These are phyloP conservation scores for Hartigia nigra DNA, from an alignment of 2,888 invertebrate species.

Conservation along the genomic window DNA sequence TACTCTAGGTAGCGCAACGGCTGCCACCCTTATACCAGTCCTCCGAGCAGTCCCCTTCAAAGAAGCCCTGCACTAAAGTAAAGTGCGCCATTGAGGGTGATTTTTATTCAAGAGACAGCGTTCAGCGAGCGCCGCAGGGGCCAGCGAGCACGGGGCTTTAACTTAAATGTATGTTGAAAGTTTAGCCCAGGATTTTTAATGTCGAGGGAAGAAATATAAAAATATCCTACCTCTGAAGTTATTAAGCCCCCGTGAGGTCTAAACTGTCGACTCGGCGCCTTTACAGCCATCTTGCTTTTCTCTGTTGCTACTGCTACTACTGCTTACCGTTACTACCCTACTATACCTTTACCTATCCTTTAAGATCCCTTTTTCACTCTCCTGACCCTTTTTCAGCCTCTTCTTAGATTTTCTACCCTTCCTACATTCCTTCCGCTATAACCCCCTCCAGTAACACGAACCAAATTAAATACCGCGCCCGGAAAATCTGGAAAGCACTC, in stretches of 20 bases:
- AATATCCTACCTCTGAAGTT: constrained; percentile 51
- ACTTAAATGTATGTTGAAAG: constrained; percentile 62
- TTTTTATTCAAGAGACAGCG: constrained; percentile 65
- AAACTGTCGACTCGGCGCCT: constrained; percentile 38
- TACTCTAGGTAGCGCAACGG: not conserved
- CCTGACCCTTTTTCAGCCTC: constrained; percentile 12
- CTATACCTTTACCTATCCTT: constrained; percentile 24
- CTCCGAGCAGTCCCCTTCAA: constrained; percentile 29
- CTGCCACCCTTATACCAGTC: constrained; percentile 1
- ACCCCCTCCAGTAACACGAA: constrained; percentile 18
- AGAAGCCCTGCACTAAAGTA: constrained; percentile 53
- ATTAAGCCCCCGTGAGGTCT: constrained; percentile 55
- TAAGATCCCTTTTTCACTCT: constrained; percentile 16
- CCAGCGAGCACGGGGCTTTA: constrained; percentile 49
- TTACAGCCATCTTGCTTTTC: constrained; percentile 12
- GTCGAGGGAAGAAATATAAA: constrained; percentile 58
- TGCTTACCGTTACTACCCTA: constrained; percentile 18
- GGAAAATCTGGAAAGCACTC: constrained; percentile 31
- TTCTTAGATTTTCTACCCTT: constrained; percentile 24
- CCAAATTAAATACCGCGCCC: constrained; percentile 50
- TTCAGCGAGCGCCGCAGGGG: constrained; percentile 42
- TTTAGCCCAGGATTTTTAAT: constrained; percentile 62
- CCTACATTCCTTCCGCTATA: constrained; percentile 29
- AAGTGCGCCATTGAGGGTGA: constrained; percentile 62
- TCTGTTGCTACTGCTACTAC: constrained; percentile 5